These are phyloP conservation scores for Mesochorus sp. DNA, from an alignment of 2,888 invertebrate genomes.

Conservation along the genomic window DNA sequence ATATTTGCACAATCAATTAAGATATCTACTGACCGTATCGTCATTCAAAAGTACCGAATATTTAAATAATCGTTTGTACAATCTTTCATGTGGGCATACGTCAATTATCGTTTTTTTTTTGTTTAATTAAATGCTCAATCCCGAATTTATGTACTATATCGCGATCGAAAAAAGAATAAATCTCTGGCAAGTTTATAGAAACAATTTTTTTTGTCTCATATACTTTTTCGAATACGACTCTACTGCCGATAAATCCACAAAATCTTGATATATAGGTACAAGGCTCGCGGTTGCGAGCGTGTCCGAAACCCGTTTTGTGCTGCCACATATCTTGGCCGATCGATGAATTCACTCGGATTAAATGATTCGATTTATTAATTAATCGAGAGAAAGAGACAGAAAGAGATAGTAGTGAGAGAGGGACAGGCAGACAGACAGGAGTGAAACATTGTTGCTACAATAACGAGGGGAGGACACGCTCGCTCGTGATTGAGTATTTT, in stretches of 20 bases:
- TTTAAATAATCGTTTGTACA: not conserved
- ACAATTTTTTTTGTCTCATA: not conserved
- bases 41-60: not conserved
- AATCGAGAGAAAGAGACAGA: conserved; percentile 12
- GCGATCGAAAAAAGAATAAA: not conserved
- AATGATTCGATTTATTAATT: conserved; percentile 42
- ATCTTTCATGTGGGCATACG: not conserved
- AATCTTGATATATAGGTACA: conserved; percentile 32
- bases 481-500: conserved; percentile 53
- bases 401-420: not conserved
- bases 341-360: conserved; percentile 26
- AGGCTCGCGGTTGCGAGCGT: conserved; percentile 17
- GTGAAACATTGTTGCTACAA: conserved; percentile 3
- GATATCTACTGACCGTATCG: not conserved
- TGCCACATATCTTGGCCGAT: conserved; percentile 24
- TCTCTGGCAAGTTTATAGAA: not conserved
- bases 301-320: conserved; percentile 18
- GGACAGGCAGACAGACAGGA: not conserved
- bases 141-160: not conserved
- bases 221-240: not conserved
- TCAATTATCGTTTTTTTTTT: no score
- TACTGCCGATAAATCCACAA: conserved; percentile 18
- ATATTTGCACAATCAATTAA: conserved; percentile 15
- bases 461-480: conserved; percentile 58
- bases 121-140: no score